Evolutionary conservation across 2,888 invertebrate species (phyloP).

Genomic region (Deilephila porcellus): DNA sequence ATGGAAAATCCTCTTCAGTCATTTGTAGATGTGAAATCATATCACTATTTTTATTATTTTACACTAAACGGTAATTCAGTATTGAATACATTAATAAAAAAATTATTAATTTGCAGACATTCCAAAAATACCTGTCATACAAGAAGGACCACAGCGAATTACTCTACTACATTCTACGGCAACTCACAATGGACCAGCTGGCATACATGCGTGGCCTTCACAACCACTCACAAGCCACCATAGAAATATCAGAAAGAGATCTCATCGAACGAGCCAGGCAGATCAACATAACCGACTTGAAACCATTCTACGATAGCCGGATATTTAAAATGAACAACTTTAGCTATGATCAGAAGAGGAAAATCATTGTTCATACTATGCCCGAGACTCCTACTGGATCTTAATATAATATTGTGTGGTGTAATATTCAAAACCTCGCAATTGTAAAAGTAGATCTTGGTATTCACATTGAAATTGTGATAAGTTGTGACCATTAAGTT

Average conservation of each 20-base stretch:
- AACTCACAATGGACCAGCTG: conserved; percentile 95
- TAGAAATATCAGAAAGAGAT: conserved; percentile 92
- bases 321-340: conserved; percentile 96
- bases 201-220: conserved; percentile 90
- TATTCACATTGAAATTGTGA: not conserved
- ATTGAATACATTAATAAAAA: not conserved
- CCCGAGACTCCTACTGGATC: conserved; percentile 82
- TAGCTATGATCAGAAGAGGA: conserved; percentile 92
- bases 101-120: conserved; percentile 86
- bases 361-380: conserved; percentile 92
- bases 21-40: too few species aligned
- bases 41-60: too few species aligned
- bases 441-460: not conserved
- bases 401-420: conserved; percentile 38
- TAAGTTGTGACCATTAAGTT: not conserved
- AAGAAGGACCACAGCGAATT: conserved; percentile 98
- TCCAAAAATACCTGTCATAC: conserved; percentile 96
- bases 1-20: too few species aligned
- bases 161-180: conserved; percentile 96
- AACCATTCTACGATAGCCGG: conserved; percentile 95
- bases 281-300: conserved; percentile 94
- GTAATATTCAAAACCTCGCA: not conserved
- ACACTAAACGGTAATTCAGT: too few species aligned
- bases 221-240: conserved; percentile 87
- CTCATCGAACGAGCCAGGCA: conserved; percentile 91